Evolutionary conservation across 2,888 invertebrate genomes (phyloP).

Genomic region (Coleophora flavipennella): DNA sequence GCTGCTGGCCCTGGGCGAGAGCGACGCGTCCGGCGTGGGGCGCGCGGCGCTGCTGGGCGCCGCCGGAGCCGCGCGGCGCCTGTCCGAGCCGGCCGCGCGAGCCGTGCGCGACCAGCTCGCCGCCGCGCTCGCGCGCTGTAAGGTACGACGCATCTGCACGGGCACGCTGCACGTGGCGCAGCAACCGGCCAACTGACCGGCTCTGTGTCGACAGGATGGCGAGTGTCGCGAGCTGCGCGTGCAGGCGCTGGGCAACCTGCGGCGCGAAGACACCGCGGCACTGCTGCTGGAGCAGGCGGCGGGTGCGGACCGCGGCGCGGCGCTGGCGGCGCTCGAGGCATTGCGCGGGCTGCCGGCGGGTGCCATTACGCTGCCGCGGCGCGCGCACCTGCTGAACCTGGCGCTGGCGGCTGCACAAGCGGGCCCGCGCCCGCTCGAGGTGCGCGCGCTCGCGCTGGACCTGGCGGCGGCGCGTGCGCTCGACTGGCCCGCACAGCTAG

Average conservation of each 20-base stretch:
- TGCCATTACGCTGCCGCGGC: conserved; percentile 5
- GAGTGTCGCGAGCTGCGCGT: conserved; percentile 26
- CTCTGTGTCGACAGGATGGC: conserved; percentile 17
- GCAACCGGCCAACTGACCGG: background rate
- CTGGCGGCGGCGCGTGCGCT: too few relatives aligned
- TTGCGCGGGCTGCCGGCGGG: conserved; percentile 11
- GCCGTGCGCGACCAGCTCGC: conserved; percentile 12
- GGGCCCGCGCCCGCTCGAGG: conserved; percentile 13
- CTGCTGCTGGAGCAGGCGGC: conserved; percentile 31
- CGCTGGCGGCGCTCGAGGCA: conserved; percentile 24
- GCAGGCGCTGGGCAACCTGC: conserved; percentile 40
- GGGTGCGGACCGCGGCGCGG: conserved; percentile 10
- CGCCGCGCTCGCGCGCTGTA: conserved; percentile 21
- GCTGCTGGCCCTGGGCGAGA: conserved; percentile 22
- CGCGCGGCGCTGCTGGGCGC: conserved; percentile 24
- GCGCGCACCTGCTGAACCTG: conserved; percentile 6
- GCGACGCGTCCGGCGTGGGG: conserved; percentile 21
- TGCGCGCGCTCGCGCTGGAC: background rate
- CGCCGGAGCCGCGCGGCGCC: conserved; percentile 16
- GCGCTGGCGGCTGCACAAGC: conserved; percentile 10
- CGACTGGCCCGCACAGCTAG: conserved; percentile 14
- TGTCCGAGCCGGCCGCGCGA: conserved; percentile 6
- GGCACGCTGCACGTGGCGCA: background rate
- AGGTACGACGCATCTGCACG: conserved; percentile 11
- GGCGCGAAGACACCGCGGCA: conserved; percentile 27